Base-by-base conservation (phyloP, 2,797 vertebrate species). In the Hylomyscus alleni region DNA sequence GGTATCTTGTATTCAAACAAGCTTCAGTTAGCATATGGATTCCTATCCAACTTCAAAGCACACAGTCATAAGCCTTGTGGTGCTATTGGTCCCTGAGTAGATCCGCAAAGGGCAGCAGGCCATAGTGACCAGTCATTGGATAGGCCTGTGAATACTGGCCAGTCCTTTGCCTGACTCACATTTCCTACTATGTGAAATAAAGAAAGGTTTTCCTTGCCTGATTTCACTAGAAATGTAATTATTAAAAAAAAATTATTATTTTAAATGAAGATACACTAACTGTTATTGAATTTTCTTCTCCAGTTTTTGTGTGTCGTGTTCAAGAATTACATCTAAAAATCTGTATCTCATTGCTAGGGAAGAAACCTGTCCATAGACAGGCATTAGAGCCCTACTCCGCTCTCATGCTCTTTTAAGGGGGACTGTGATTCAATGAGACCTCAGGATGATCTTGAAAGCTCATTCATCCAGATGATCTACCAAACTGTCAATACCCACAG, bases 31-130 rank as follows among this genome's bases (percentile, higher is more conserved):
- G 81, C 34, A 3, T 17, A 14, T 40, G 40, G 17, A 44, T 60
- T 92, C 31, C 78, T 94, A 6, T 34, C 72, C 37, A 76, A 19
- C n/a, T 6, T 56, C 15, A 54, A 29, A 56, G 15, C 5, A 20
- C 15, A 58, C 26, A 76, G 69, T n/a, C 12, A 31, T 0, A 34
- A 37, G 52, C 54, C 13, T 19, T 44, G 37, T 12, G n/a, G 14
- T 56, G 3, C 69, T n/a, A 10, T 52, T 47, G 7, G 5, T 65
- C 82, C 13, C 7, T 73, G 22, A n/a, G 47, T 6, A 40, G n/a
- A 40, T 29, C 26, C 0, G 17, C 6, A 6, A 0, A 11, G 1
- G 44, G 50, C 7, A n/a, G 13, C 26, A n/a, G 2, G 8, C 4
- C 0, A 34, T 15, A 26, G 34, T 72, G 84, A 13, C 24, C 44